A percentile compares a stretch with the other conserved stretches of the same genome.
These are phyloP conservation scores for Kryptopterus vitreolus DNA, from an alignment of 2,797 vertebrate genomes.

Conservation along the genomic window DNA sequence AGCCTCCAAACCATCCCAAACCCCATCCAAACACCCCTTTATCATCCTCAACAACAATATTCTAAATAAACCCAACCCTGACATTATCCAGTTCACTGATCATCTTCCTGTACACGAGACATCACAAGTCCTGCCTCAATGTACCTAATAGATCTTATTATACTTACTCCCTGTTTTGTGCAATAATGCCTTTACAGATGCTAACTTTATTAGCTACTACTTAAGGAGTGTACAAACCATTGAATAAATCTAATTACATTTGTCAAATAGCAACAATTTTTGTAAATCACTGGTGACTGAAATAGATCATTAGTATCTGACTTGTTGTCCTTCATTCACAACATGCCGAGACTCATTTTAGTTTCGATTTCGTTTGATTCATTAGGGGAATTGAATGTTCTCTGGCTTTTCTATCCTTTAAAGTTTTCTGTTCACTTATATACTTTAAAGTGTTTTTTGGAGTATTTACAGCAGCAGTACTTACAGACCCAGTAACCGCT, in stretches of 20 bases:
- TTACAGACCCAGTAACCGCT: not conserved
- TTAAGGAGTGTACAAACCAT: not conserved
- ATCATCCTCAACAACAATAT: not conserved
- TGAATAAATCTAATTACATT: not conserved
- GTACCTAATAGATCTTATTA: not conserved
- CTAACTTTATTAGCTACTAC: not conserved
- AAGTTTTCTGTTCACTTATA: not conserved
- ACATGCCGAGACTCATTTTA: not conserved
- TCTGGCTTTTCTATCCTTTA: not conserved
- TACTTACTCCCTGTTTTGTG: not conserved
- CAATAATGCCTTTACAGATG: not conserved
- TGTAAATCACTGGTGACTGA: not conserved
- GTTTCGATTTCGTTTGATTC: not conserved
- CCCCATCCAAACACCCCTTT: too few species aligned
- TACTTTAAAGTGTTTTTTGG: not conserved
- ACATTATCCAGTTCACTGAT: not conserved
- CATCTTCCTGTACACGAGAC: not conserved
- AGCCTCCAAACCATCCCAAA: not conserved
- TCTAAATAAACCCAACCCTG: not conserved
- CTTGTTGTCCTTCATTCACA: not conserved
- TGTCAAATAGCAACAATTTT: not conserved
- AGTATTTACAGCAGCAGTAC: not conserved
- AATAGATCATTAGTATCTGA: not conserved
- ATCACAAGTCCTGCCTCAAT: not conserved
- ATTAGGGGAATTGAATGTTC: not conserved